Base-by-base conservation (phyloP, 2,797 vertebrate genomes). In the Bryconaethiops microstoma region DNA sequence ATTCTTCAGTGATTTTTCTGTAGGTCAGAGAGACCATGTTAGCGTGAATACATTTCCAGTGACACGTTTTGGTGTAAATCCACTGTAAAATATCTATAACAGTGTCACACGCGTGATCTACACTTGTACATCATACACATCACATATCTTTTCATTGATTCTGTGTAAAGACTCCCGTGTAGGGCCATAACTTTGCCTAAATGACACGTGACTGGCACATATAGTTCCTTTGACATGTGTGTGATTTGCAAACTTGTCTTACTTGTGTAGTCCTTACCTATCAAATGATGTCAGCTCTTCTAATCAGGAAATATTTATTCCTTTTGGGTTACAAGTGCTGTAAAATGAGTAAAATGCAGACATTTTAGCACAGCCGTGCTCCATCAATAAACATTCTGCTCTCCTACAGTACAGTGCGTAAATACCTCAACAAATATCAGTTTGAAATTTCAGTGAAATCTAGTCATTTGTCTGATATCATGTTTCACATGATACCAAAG, bases 231-330 rank as follows among this genome's bases (percentile, higher is more conserved):
- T 19, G 29, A 10, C 23, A 70, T 25, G 23, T 5, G 7, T 45
- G 40, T n/a, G 7, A 42, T 42, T 45, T n/a, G 10, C 4, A 7
- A 21, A n/a, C 19, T 21, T 42, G 40, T 62, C 4, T n/a, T 35
- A 16, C 60, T 25, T 21, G n/a, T 68, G 19, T 21, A 39, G 19
- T 21, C 67, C 42, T 25, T 21, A 13, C 50, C 67, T 67, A 67
- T 57, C 76, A 77, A 29, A 29, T 29, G 29, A 6, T 29, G 40
- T 59, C 29, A 55, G 52, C 54, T 64, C 52, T 77, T 23, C 23
- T 40, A 17, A 21, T 68, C 35, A 45, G 42, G 1, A 45, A 12
- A 8, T 8, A 45, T 42, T 42, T 45, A 45, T 9, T 45, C 10
- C 3, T 45, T 45, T 1, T 45, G 10, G 42, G 42, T 10, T 45